Evolutionary conservation across 2,113 vertebrate genomes (phyloP), one percentile per base, ranked within the genome.

Genomic region (Cichladusa arquata): DNA sequence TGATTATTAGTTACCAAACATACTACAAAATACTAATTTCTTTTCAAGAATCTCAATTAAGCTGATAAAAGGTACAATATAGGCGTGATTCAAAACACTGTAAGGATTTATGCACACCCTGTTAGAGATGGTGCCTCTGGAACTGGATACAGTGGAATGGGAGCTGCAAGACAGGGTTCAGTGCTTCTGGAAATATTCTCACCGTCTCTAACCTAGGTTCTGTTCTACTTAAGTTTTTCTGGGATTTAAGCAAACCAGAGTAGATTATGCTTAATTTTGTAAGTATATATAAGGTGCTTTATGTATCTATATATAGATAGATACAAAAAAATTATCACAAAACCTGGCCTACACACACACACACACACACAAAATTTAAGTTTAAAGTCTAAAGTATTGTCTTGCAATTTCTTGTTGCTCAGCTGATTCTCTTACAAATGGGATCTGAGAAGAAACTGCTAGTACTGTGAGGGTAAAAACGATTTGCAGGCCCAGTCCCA

Each of bases 61-160:
- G 57, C 31, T 60, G 26, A 62, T 56, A 34, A 61, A 73, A 67
- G 12, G 38, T 65, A 50, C 20, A 74, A 62, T 15, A 47, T 3
- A 70, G 26, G 19, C 28, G 20, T 92, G 11, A 57, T 61, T 47
- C 8, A 60, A 83, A 93, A 79, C 2, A 7, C 14, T 25, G 1
- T 13, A 70, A 73, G 11, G 38, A 57, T 66, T 90, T 64, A 51
- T 1, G 1, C 31, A 31, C 0, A 0, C 6, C 31, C 5, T 33
- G 29, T 20, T 44, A 66, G 60, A 70, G 36, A 23, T 19, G 12
- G 10, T 58, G 42, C 33, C 44, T 77, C 60, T 65, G 70, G 34
- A 86, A 31, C 10, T 28, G 31, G 15, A 28, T n/a, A 23, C 40
- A 56, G 38, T n/a, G 3, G 8, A 64, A 38, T 24, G 14, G 31